Conservation (phyloP, 2,888 invertebrate species). For the Rotaria magnacalcarata region DNA sequence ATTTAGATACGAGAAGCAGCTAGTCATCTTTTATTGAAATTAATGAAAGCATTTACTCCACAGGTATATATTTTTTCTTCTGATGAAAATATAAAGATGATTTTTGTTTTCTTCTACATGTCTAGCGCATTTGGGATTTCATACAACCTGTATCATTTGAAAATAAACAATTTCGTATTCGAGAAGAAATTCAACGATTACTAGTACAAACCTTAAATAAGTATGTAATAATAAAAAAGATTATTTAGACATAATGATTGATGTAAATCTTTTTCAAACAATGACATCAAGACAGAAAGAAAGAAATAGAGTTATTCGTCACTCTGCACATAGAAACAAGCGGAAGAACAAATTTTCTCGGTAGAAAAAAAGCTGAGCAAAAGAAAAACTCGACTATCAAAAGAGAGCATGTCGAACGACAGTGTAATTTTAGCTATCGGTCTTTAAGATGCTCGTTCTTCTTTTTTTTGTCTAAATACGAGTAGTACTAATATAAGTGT, state of each 20-base stretch:
- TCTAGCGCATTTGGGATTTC: not conserved
- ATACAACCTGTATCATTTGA: slow-evolving; percentile 15
- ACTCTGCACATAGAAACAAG: not conserved
- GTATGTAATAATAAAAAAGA: not conserved
- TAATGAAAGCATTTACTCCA: slow-evolving; percentile 72
- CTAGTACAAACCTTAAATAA: not conserved
- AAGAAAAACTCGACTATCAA: not conserved
- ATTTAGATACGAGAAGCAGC: slow-evolving; percentile 70
- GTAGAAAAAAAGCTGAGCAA: not conserved
- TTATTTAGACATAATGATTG: not conserved
- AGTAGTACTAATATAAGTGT: not conserved
- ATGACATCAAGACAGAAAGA: no score
- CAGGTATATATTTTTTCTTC: not conserved
- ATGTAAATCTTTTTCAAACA: not conserved
- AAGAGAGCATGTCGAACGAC: not conserved
- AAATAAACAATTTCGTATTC: slow-evolving; percentile 17
- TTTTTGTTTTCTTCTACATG: slow-evolving; percentile 27
- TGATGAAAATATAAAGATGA: not conserved
- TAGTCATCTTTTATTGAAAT: slow-evolving; percentile 69
- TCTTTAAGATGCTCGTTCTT: not conserved
- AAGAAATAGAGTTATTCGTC: not conserved
- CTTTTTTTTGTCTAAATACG: not conserved
- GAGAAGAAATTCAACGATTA: slow-evolving; percentile 36
- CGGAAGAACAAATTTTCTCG: not conserved
- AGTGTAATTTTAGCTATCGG: not conserved